Evolutionary conservation across 2,113 vertebrate species (phyloP).

Genomic region (Euleptes europaea): DNA sequence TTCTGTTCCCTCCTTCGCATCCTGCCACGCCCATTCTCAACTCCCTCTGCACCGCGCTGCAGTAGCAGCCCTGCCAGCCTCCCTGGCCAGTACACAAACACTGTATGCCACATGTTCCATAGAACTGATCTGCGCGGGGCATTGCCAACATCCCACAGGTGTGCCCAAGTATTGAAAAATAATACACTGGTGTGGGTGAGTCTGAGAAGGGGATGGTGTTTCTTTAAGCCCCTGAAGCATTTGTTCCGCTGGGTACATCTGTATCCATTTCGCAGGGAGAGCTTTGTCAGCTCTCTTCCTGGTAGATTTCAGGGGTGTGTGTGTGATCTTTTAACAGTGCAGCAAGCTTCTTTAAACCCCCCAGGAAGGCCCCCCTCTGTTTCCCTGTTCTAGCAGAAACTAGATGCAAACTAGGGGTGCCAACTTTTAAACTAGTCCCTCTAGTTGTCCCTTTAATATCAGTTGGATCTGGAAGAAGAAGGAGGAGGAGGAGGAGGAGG

Average conservation of each 20-base stretch:
- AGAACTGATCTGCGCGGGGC: conserved; percentile 31
- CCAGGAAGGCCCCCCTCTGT: background rate
- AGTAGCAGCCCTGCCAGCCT: too few relatives aligned
- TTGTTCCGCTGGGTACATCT: conserved; percentile 46
- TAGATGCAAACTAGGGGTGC: background rate
- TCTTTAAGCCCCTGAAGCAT: conserved; percentile 51
- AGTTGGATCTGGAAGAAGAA: too few relatives aligned
- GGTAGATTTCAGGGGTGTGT: background rate
- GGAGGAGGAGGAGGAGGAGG: too few relatives aligned
- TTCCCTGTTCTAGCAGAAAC: background rate
- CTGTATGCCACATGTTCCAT: conserved; percentile 15
- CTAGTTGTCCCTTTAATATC: too few relatives aligned
- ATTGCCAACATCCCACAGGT: conserved; percentile 50
- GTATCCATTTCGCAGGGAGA: conserved; percentile 36
- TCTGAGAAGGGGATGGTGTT: conserved; percentile 25
- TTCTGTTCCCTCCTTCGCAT: too few relatives aligned
- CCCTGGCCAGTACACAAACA: conserved; percentile 29
- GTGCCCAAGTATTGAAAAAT: conserved; percentile 44
- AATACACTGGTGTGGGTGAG: conserved; percentile 54
- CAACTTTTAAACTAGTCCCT: too few relatives aligned
- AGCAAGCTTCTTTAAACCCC: background rate
- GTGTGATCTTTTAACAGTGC: background rate
- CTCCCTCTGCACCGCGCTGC: too few relatives aligned
- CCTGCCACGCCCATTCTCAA: too few relatives aligned
- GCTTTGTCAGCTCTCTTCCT: conserved; percentile 9